Evolutionary conservation across 2,888 invertebrate species (phyloP), one percentile per base, ranked within the genome.

Genomic region (Sesia bembeciformis): DNA sequence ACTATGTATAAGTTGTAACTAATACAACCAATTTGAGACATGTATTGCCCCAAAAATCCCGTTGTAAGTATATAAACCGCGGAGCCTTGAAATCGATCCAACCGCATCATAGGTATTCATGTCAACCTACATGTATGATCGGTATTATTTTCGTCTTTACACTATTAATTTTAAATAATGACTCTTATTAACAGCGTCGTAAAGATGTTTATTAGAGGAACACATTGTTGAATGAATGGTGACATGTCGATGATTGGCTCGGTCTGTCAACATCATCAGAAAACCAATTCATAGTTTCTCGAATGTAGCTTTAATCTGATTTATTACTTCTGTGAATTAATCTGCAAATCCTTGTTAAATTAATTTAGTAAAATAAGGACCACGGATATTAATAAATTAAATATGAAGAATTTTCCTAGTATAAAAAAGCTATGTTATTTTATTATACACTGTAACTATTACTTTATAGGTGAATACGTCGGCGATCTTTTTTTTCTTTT

Each of bases 81-180:
- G 63, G 74, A 74, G 64, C 82, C 83, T 85, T 84, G 87, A 83
- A 85, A 81, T 76, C 68, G 77, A 87, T 84, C 83, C 74, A 74
- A 86, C 87, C 86, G 66, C 84, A 85, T 78, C 74, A 72, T 73
- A 72, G 70, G 70, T 72, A 70, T 74, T 66, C 72, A 72, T 70
- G 69, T 75, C 76, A 81, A 74, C 78, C 81, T 72, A 82, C 76
- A 68, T 78, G 70, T 60, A 56, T 62, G 66, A 67, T 64, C 68
- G 66, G 63, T 67, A 66, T 68, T 67, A 70, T 70, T 68, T 71
- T 67, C 64, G 64, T 7, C 50, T 50, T 50, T 46, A 46, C 46
- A 6, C 46, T 46, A 8, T 4, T 46, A 46, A 46, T 23, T 46
- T 46, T 23, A 46, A 46, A 46, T 23, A 46, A 46, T 46, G 23